A percentile compares a stretch with the other conserved stretches of the same genome.
These are phyloP conservation scores for Sarcophaga peregrina DNA, from an alignment of 1,140 invertebrate species.

Conservation along the genomic window DNA sequence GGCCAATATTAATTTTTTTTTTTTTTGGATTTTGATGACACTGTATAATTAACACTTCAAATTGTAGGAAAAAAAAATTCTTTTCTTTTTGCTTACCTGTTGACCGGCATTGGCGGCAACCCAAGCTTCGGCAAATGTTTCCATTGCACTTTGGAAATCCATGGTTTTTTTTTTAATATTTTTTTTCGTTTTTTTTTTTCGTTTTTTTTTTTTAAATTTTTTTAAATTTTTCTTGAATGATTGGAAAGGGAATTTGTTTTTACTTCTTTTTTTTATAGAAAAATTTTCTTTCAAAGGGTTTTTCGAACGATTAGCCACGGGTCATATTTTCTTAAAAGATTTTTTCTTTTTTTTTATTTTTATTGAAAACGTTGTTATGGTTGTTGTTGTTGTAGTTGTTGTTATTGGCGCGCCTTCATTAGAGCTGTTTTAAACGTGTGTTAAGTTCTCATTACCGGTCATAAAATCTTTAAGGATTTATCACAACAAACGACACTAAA, in stretches of 20 bases:
- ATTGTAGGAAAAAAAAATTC: background rate
- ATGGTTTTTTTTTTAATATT: slow-evolving; percentile 68
- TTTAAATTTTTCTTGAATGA: background rate
- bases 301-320: no score
- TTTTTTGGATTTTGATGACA: no score
- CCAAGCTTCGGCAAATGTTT: slow-evolving; percentile 96
- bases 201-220: background rate
- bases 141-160: slow-evolving; percentile 98
- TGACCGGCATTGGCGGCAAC: slow-evolving; percentile 86
- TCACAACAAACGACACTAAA: no score
- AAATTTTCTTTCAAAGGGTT: no score
- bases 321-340: no score
- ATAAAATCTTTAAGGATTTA: no score
- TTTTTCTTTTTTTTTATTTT: background rate
- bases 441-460: no score
- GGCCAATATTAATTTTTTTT: no score
- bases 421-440: background rate
- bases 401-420: background rate
- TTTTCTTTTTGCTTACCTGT: slow-evolving; percentile 69
- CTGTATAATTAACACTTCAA: no score
- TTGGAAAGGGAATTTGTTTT: background rate
- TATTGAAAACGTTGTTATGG: background rate
- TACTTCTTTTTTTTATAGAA: no score
- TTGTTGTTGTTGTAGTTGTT: background rate
- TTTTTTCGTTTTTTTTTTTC: background rate